These are phyloP conservation scores for Papilio glaucus DNA, from an alignment of 1,140 invertebrate species.

Conservation along the genomic window DNA sequence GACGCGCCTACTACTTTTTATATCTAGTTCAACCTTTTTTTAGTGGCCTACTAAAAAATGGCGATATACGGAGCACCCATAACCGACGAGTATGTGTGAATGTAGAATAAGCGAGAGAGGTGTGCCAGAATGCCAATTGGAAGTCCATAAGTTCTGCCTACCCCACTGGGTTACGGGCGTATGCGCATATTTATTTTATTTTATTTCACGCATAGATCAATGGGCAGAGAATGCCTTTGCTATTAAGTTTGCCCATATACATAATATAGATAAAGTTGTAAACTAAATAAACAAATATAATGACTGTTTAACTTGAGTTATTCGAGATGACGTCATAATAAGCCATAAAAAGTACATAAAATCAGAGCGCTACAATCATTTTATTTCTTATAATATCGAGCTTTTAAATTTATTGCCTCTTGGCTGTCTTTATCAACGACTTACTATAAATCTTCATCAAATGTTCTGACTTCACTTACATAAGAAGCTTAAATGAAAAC, in stretches of 20 bases:
- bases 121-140: no score
- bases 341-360: conserved; percentile 28
- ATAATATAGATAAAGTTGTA: background rate
- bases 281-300: background rate
- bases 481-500: conserved; percentile 5
- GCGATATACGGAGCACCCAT: no score
- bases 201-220: no score
- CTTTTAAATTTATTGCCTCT: conserved; percentile 31
- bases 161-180: no score
- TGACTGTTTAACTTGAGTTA: background rate
- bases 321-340: background rate
- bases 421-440: conserved; percentile 27
- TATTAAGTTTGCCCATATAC: background rate
- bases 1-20: no score
- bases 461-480: conserved; percentile 17
- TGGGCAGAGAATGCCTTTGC: no score
- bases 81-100: no score
- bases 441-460: conserved; percentile 26
- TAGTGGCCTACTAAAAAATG: no score
- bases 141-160: no score
- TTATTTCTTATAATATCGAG: conserved; percentile 31
- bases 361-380: conserved; percentile 30
- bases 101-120: no score
- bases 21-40: no score
- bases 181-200: no score